phyloP scores from a whole-genome alignment of 2,113 vertebrate species.

The Puntigrus tetrazona region DNA sequence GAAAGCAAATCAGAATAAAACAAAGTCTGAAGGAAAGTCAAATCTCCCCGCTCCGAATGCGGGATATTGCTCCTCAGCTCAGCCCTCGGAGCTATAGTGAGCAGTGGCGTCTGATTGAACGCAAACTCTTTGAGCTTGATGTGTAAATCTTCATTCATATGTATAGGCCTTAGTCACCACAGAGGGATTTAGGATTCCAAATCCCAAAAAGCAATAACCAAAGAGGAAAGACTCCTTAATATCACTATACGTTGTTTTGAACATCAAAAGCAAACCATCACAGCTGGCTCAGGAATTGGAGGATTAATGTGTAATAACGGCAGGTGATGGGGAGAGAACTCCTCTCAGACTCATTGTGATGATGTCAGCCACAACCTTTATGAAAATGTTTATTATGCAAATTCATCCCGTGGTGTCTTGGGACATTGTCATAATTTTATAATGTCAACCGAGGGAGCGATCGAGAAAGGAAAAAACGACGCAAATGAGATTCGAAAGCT shows the following conservation, averaged over 20 bases:
- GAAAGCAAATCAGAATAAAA: constrained; percentile 17
- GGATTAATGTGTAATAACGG: constrained; percentile 37
- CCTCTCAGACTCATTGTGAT: neutral
- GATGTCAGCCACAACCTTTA: constrained; percentile 30
- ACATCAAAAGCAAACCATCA: constrained; percentile 45
- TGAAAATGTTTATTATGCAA: constrained; percentile 27
- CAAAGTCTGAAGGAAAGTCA: neutral
- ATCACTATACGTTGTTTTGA: constrained; percentile 61
- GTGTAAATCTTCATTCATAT: constrained; percentile 76
- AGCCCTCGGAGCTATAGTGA: constrained; percentile 68
- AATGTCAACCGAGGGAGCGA: constrained; percentile 5
- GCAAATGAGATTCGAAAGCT: constrained; percentile 12
- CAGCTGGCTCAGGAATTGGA: constrained; percentile 18
- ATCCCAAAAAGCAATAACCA: constrained; percentile 69
- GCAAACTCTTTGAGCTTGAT: constrained; percentile 66
- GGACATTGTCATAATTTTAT: constrained; percentile 3
- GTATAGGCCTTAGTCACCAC: constrained; percentile 70
- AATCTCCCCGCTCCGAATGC: neutral
- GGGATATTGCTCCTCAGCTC: constrained; percentile 68
- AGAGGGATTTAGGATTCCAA: constrained; percentile 70
- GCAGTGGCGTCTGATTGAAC: constrained; percentile 71
- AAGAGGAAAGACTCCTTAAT: constrained; percentile 65
- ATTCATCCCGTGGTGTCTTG: neutral
- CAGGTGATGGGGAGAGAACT: constrained; percentile 11
- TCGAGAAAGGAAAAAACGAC: neutral